Conservation (phyloP, 2,113 vertebrate species). For the Pungitius pungitius region DNA sequence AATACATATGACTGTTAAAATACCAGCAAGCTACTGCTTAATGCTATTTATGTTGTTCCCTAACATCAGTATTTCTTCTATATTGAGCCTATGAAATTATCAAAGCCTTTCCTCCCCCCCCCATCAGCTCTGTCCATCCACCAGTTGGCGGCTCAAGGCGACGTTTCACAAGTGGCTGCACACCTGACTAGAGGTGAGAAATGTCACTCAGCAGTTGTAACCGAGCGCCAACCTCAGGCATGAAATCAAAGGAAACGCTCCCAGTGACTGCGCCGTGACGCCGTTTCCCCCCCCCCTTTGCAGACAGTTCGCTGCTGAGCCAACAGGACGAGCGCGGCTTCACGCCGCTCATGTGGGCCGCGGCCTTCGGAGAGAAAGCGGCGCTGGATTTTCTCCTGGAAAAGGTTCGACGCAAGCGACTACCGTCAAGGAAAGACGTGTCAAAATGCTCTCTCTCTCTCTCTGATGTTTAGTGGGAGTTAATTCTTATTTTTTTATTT, state of each 20-base stretch:
- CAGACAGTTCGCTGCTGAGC: constrained; percentile 89
- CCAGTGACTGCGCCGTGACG: neutral
- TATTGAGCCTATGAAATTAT: constrained; percentile 2
- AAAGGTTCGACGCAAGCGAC: constrained; percentile 80
- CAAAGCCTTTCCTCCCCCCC: neutral
- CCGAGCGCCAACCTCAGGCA: neutral
- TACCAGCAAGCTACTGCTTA: neutral
- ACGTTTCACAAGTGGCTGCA: constrained; percentile 86
- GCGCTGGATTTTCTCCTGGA: constrained; percentile 90
- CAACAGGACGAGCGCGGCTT: constrained; percentile 91
- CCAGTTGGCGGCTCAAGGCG: constrained; percentile 94
- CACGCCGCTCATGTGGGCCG: constrained; percentile 96
- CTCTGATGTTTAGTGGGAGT: neutral
- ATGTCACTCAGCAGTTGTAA: neutral
- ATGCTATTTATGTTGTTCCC: neutral
- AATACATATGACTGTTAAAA: no score
- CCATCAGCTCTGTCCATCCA: constrained; percentile 88
- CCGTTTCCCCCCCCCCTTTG: constrained; percentile 5
- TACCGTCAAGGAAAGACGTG: neutral
- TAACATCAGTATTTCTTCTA: neutral
- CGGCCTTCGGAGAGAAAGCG: constrained; percentile 93
- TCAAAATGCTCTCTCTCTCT: neutral
- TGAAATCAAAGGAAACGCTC: neutral
- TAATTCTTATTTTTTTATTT: neutral
- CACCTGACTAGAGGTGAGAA: constrained; percentile 87